Conservation (phyloP, 2,797 vertebrate genomes). For the Gephyroberyx darwinii region DNA sequence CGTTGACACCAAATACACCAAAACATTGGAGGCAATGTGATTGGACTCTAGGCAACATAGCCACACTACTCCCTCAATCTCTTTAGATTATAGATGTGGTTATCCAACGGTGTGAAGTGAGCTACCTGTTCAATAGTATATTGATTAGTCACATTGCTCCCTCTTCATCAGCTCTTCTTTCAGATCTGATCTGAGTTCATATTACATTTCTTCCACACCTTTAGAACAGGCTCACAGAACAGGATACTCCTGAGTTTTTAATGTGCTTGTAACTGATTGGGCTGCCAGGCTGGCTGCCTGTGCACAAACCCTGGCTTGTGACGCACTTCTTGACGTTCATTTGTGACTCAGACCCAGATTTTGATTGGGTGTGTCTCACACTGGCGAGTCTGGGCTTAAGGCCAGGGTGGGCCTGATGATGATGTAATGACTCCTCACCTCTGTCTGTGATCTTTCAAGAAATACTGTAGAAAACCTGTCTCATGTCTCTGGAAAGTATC, state of each 20-base stretch:
- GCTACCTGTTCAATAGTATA: slow-evolving; percentile 21
- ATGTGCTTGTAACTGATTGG: slow-evolving; percentile 15
- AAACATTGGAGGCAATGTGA: slow-evolving; percentile 11
- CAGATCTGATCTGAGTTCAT: slow-evolving; percentile 9
- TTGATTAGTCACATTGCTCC: slow-evolving; percentile 39
- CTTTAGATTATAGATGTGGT: slow-evolving; percentile 21
- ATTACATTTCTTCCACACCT: slow-evolving; percentile 13
- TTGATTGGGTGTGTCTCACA: slow-evolving; percentile 53
- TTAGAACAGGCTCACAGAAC: not conserved
- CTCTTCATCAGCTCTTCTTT: slow-evolving; percentile 20
- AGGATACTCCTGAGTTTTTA: not conserved
- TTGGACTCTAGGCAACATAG: not conserved
- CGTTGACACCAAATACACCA: not conserved
- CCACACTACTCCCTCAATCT: slow-evolving; percentile 1
- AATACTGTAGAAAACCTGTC: slow-evolving; percentile 34
- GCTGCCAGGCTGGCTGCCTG: not conserved
- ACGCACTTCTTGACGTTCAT: slow-evolving; percentile 36
- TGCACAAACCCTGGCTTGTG: slow-evolving; percentile 24
- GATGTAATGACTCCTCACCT: slow-evolving; percentile 29
- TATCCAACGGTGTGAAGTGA: slow-evolving; percentile 32
- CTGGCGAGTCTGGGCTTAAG: slow-evolving; percentile 22
- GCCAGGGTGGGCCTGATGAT: slow-evolving; percentile 30
- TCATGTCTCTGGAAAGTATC: not conserved
- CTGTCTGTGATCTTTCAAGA: slow-evolving; percentile 26
- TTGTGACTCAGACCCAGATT: slow-evolving; percentile 57